Base-by-base conservation (phyloP, 2,797 vertebrate genomes). In the Falco berigora region DNA sequence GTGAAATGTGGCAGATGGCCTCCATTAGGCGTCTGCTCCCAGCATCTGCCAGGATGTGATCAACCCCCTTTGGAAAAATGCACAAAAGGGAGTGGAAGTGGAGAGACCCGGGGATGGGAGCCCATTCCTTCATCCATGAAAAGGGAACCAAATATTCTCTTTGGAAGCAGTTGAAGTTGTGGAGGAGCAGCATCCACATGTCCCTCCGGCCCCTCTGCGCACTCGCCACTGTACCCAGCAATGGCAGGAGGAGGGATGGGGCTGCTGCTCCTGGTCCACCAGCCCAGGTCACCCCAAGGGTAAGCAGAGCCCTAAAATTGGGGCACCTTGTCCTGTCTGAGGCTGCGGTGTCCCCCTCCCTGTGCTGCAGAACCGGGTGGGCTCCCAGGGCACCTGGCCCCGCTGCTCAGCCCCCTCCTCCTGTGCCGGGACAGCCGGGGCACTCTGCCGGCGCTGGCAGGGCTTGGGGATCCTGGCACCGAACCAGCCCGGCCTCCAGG, bases 1-100 rank as follows among this genome's bases (percentile, higher is more conserved):
- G 94, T 86, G 93, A 91, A 95, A 96, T 76, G 94, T 86, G 93
- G 96, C 93, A 97, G 97, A 95, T 94, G 94, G 92, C 94, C 86
- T 93, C 94, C 88, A 95, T 96, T 92, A 96, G 96, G 96, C 93
- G 64, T 96, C 95, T 97, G 93, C 81, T 96, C 85, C 93, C 94
- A 74, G 96, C 96, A 86, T 94, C 92, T 96, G 93, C 96, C 95
- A 92, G 95, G 96, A 92, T 94, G 95, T 86, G 95, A 92, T 94
- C 96, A 88, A 8, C 91, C 91, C 79, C 87, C 91, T 94, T 91
- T 91, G 69, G 92, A 91, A 91, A 94, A 90, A 86, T 0, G 69
- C 87, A 94, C 90, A 94, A 88, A 94, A 95, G 96, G 96, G 96
- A 94, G 55, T 91, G 73, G 64, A 79, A 84, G 79, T 63, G 88